Evolutionary conservation across 2,888 invertebrate species (phyloP).

Genomic region (Eurytoma adleriae): DNA sequence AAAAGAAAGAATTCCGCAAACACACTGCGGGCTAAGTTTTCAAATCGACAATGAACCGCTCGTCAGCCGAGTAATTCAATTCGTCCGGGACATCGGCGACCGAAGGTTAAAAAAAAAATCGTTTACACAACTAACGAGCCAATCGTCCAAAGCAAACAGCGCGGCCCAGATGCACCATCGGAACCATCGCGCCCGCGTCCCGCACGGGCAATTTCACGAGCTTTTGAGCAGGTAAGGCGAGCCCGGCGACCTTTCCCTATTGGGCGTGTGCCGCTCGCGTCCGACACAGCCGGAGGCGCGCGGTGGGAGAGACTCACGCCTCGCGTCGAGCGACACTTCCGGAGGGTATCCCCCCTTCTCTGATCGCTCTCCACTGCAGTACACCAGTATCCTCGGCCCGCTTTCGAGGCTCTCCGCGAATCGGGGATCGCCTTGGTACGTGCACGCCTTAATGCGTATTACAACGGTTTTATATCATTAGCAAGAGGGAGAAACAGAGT

Average conservation of each 20-base stretch:
- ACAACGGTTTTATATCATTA: conserved; percentile 74
- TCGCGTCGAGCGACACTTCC: conserved; percentile 4
- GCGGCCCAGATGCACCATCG: no score
- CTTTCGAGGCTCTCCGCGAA: conserved; percentile 41
- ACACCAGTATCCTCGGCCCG: neutral
- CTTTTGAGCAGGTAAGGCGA: conserved; percentile 2
- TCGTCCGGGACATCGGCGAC: no score
- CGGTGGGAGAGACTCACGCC: neutral
- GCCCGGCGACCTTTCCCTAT: neutral
- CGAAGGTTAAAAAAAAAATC: no score
- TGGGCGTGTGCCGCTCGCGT: neutral
- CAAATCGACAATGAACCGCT: no score
- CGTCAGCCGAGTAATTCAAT: no score
- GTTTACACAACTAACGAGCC: no score
- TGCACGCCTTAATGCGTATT: conserved; percentile 67
- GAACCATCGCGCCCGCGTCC: no score
- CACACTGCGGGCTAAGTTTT: no score
- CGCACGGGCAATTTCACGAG: neutral
- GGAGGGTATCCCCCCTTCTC: conserved; percentile 55
- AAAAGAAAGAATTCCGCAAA: no score
- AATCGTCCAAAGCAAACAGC: no score
- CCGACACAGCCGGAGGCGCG: neutral
- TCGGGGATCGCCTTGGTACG: conserved; percentile 43
- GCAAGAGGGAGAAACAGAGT: conserved; percentile 59
- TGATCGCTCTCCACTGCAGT: conserved; percentile 60